Conservation (phyloP, 2,113 vertebrate genomes). For the Pygoscelis adeliae region DNA sequence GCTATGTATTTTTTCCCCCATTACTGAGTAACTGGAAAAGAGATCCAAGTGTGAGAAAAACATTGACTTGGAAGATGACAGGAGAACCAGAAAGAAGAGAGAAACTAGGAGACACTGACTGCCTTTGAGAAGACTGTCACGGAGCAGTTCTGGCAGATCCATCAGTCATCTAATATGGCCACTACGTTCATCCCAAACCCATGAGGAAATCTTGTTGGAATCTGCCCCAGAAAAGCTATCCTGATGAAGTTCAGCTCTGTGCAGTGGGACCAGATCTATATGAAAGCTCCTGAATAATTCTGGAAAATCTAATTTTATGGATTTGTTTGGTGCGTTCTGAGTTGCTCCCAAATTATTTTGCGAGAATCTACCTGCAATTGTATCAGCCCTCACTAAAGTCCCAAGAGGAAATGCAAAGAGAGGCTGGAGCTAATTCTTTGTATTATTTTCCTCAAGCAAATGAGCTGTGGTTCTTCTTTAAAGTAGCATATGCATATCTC, state of each 20-base stretch:
- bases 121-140: background rate
- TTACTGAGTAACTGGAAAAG: background rate
- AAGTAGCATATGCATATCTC: background rate
- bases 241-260: background rate
- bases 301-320: background rate
- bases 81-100: background rate
- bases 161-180: background rate
- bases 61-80: background rate
- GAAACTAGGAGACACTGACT: background rate
- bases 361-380: background rate
- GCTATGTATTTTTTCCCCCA: background rate
- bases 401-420: background rate
- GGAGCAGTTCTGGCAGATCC: background rate
- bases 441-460: background rate
- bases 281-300: background rate
- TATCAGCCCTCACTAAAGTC: background rate
- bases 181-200: background rate
- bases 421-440: background rate
- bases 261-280: background rate
- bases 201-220: background rate
- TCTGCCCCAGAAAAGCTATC: background rate
- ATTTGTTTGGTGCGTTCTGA: background rate
- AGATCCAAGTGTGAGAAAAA: background rate
- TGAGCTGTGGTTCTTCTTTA: background rate
- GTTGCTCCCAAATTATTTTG: background rate